These are phyloP conservation scores for Phenganax stokvisi DNA, from an alignment of 92 coral and sea anemone genomes.

Conservation along the genomic window DNA sequence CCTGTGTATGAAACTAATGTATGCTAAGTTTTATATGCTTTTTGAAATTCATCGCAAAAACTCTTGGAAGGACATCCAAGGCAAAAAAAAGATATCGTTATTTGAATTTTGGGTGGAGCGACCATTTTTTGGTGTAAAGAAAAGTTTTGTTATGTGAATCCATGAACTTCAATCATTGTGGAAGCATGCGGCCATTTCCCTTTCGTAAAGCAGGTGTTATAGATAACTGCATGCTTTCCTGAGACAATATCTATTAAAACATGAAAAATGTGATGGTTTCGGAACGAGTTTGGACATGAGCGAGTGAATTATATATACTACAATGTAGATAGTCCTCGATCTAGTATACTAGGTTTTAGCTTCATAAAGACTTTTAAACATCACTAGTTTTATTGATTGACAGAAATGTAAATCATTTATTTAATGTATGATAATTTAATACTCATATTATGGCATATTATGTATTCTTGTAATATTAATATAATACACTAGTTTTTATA, in stretches of 20 bases:
- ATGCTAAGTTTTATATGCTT: too few species aligned
- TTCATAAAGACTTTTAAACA: not conserved
- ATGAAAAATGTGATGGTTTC: not conserved
- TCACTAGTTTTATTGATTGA: not conserved
- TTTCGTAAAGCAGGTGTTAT: too few species aligned
- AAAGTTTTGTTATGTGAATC: not conserved
- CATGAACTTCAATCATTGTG: not conserved
- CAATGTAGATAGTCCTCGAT: not conserved
- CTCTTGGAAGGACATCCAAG: too few species aligned
- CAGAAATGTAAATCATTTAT: not conserved
- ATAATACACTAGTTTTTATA: not conserved
- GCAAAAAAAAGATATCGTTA: too few species aligned
- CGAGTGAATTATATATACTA: not conserved
- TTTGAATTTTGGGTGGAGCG: not conserved
- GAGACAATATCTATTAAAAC: not conserved
- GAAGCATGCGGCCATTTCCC: not conserved
- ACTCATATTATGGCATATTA: not conserved
- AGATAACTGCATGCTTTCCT: too few species aligned
- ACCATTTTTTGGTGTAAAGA: not conserved
- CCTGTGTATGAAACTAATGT: too few species aligned
- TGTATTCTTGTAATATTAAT: not conserved
- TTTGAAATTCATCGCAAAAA: too few species aligned
- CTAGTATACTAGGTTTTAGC: too few species aligned
- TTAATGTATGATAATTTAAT: not conserved
- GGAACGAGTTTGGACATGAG: not conserved